Evolutionary conservation across 2,888 invertebrate genomes (phyloP).

Genomic region (Hofmannophila pseudospretella): DNA sequence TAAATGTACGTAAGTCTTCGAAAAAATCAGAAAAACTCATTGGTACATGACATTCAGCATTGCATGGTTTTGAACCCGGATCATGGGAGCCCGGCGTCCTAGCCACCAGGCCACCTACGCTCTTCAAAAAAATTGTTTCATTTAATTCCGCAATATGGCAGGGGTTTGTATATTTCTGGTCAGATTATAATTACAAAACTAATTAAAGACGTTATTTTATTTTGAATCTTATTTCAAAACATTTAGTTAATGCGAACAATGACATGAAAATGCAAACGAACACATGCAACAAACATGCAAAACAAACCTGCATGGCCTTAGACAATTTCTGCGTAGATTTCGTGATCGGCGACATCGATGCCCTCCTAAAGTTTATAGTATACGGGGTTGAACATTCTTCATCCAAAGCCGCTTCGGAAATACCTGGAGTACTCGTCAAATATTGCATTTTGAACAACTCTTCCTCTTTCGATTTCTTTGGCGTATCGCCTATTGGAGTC

Average conservation of each 20-base stretch:
- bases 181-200: too few relatives aligned
- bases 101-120: too few relatives aligned
- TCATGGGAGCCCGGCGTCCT: too few relatives aligned
- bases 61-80: too few relatives aligned
- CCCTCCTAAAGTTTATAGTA: constrained; percentile 75
- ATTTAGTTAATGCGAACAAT: constrained; percentile 4
- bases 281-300: constrained; percentile 17
- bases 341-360: constrained; percentile 93
- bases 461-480: constrained; percentile 35
- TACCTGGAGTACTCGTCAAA: constrained; percentile 66
- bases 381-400: constrained; percentile 63
- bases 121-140: too few relatives aligned
- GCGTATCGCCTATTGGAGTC: constrained; percentile 36
- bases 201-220: too few relatives aligned
- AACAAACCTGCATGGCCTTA: constrained; percentile 90
- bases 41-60: too few relatives aligned
- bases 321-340: constrained; percentile 92
- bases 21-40: too few relatives aligned
- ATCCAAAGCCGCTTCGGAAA: constrained; percentile 41
- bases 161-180: too few relatives aligned
- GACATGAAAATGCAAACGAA: constrained; percentile 11
- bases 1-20: too few relatives aligned
- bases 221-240: too few relatives aligned
- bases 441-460: constrained; percentile 47
- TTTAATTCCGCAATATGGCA: too few relatives aligned